Evolutionary conservation across 2,888 invertebrate species (phyloP).

Genomic region (Ichneumon xanthorius): DNA sequence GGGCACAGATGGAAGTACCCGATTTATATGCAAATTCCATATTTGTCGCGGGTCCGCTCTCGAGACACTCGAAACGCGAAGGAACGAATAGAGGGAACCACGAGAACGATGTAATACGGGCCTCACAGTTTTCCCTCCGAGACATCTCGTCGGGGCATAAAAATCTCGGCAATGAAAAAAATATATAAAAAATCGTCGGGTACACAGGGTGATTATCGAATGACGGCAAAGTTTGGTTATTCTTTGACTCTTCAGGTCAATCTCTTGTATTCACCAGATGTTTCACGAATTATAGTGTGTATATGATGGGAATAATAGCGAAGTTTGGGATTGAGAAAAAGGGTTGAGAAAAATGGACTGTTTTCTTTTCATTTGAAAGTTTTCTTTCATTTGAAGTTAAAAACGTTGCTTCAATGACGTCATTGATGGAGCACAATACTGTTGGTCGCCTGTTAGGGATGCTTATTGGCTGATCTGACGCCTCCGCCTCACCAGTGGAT

Average conservation of each 20-base stretch:
- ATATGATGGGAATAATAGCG: slow-evolving; percentile 14
- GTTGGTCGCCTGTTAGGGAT: too few species aligned
- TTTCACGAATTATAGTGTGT: slow-evolving; percentile 8
- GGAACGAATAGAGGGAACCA: slow-evolving; percentile 30
- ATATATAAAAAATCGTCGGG: too few species aligned
- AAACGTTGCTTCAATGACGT: too few species aligned
- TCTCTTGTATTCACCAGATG: neutral
- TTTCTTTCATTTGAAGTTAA: too few species aligned
- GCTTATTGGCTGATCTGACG: too few species aligned
- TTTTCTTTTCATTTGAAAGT: slow-evolving; percentile 15
- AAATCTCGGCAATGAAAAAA: too few species aligned
- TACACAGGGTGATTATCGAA: neutral
- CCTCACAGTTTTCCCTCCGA: slow-evolving; percentile 27
- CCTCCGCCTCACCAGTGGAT: too few species aligned
- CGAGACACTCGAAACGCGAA: slow-evolving; percentile 38
- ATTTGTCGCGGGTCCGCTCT: slow-evolving; percentile 86
- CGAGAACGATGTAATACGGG: slow-evolving; percentile 45
- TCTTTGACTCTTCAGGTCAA: neutral
- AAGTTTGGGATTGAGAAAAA: slow-evolving; percentile 4
- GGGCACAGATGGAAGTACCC: slow-evolving; percentile 89
- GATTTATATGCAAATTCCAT: slow-evolving; percentile 90
- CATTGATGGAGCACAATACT: too few species aligned
- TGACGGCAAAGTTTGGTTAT: neutral
- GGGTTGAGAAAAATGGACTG: slow-evolving; percentile 16
- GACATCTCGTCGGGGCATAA: neutral